Base-by-base conservation (phyloP, 2,113 vertebrate genomes). In the Numenius arquata region DNA sequence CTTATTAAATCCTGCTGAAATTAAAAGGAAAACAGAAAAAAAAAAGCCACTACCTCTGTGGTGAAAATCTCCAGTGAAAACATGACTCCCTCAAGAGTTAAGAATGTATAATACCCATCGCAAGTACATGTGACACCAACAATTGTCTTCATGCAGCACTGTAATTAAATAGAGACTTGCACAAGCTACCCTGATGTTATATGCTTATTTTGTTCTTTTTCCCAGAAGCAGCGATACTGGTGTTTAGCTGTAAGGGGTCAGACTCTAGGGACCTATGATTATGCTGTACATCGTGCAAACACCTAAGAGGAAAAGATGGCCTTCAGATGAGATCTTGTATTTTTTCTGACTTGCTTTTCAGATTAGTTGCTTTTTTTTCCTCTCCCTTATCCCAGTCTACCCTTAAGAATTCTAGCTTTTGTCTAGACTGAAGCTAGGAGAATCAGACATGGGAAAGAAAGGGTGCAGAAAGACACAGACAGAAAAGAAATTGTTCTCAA, bases 131-230 rank as follows among this genome's bases (percentile, higher is more conserved):
- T 63, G 88, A 56, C 87, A 87, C 84, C 93, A 76, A 71, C 53
- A 45, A 73, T 85, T 94, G 95, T 96, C 89, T 55, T 40, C 95
- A 82, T 52, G 86, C 89, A 78, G 87, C 86, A 52, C 91, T 96
- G 94, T 90, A 19, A 96, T 96, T 97, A 96, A 95, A 96, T 1
- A 91, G 83, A 90, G 80, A 96, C 84, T 89, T 96, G 75, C 94
- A 96, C 73, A 93, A 95, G 88, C 61, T 87, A 32, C 70, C 50
- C 65, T 17, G 88, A 59, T 76, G 83, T 90, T 11, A 0, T 29
- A 36, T 72, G 73, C 3, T 76, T 94, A 21, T 40, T 94, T 92
- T 19, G 4, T 83, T 93, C 47, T 84, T n/a, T 74, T 36, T 1
- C 3, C 32, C 38, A 68, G 75, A 20, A 17, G 26, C 62, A 70